Base-by-base conservation (phyloP, 2,888 invertebrate genomes). In the Philaethria dido region DNA sequence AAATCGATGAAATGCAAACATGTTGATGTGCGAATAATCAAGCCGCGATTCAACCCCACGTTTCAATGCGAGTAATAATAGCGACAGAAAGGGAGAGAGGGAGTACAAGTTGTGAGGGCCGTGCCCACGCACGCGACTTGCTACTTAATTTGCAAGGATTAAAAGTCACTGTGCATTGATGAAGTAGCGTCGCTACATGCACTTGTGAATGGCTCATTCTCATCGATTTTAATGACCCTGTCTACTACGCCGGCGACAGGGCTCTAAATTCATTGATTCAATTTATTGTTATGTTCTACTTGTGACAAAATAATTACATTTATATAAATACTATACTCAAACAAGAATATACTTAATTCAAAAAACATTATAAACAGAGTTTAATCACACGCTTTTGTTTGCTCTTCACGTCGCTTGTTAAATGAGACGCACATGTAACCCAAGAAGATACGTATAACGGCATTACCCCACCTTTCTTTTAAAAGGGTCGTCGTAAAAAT, bases 11-110 rank as follows among this genome's bases (percentile, higher is more conserved):
- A 85, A 85, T 77, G 84, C 87, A 86, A 87, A 87, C 87, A 89
- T 84, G 86, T 88, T 88, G 86, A 89, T 90, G 86, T 86, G 89
- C 84, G 88, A 88, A 89, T 89, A 87, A 88, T 88, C 85, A 85
- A 85, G 83, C 82, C 83, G 83, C 82, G 82, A 83, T 82, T 80
- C 84, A 80, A 84, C 86, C 89, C 87, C 85, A 83, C 77, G 75
- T 78, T 76, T 79, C 64, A 78, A 74, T 77, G 78, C 81, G 77
- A 80, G 86, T 86, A 87, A 88, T 89, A 90, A 88, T 88, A 85
- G 82, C 82, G 81, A 73, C 78, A 78, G 80, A 76, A 78, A 80
- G 79, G 77, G 79, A 77, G 79, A 77, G 74, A 73, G 80, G 82
- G 83, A 66, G 69, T 59, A 80, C 81, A 84, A 80, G 84, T 83